Evolutionary conservation across 2,797 vertebrate species (phyloP).

Genomic region (Crypturellus tataupa): DNA sequence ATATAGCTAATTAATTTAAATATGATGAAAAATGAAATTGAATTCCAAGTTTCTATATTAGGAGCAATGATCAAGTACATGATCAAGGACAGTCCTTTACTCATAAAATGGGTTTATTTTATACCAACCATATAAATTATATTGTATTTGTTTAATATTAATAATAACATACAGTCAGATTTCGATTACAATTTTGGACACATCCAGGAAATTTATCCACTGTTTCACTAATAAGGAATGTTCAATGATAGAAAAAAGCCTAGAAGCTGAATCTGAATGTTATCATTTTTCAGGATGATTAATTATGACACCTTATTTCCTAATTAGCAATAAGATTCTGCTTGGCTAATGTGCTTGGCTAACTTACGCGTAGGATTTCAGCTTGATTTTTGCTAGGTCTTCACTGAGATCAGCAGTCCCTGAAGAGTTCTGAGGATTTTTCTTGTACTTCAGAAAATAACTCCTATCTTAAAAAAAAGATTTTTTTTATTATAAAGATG

Average conservation of each 20-base stretch:
- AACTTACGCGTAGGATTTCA: background rate
- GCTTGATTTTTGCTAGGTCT: background rate
- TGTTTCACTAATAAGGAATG: conserved; percentile 11
- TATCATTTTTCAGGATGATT: background rate
- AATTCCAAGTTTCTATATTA: background rate
- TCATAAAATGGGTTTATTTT: background rate
- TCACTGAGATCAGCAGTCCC: background rate
- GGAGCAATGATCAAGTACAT: background rate
- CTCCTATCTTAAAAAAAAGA: background rate
- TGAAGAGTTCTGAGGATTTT: background rate
- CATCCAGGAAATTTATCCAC: background rate
- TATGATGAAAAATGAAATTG: background rate
- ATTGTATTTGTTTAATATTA: conserved; percentile 27
- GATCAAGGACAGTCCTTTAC: background rate
- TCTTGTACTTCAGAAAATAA: background rate
- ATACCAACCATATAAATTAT: conserved; percentile 7
- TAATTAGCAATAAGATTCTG: conserved; percentile 46
- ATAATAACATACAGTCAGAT: conserved; percentile 6
- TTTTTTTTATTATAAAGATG: background rate
- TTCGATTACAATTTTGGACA: conserved; percentile 33
- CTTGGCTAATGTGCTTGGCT: background rate
- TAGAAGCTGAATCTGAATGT: background rate
- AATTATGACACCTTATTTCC: conserved; percentile 13
- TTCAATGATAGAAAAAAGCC: background rate
- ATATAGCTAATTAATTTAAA: conserved; percentile 14